A percentile compares a stretch with the other conserved stretches of the same genome.
phyloP scores from a whole-genome alignment of 2,797 vertebrate genomes.

The Esox lucius region DNA sequence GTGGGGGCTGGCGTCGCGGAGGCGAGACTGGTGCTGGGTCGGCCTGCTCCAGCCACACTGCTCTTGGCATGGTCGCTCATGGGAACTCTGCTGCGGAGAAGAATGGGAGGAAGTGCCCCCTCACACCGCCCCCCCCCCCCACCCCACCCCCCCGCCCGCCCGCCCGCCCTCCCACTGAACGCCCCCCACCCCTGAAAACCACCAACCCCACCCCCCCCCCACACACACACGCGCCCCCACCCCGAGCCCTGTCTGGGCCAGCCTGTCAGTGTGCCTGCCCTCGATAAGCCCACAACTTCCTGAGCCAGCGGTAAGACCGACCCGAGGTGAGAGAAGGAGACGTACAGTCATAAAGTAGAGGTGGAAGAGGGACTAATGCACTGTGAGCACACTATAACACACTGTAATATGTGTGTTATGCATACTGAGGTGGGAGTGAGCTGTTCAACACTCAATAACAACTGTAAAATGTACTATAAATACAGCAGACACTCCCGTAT shows the following conservation, averaged over 20 bases:
- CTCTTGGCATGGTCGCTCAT: conserved; percentile 88
- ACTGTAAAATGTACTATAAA: neutral
- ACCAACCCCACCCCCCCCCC: conserved; percentile 16
- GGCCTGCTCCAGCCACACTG: conserved; percentile 76
- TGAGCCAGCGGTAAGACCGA: conserved; percentile 68
- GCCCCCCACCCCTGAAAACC: neutral
- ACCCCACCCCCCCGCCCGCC: conserved; percentile 6
- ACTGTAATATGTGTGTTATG: neutral
- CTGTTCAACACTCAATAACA: neutral
- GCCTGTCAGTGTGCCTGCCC: conserved; percentile 81
- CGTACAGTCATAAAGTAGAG: neutral
- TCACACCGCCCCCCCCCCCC: conserved; percentile 55
- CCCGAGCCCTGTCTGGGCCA: conserved; percentile 70
- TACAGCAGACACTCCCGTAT: neutral
- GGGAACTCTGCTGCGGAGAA: conserved; percentile 90
- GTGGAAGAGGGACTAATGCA: neutral
- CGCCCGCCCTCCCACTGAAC: conserved; percentile 16
- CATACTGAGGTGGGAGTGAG: conserved; percentile 2
- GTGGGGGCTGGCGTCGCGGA: conserved; percentile 51
- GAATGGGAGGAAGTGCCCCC: conserved; percentile 98
- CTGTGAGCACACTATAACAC: neutral
- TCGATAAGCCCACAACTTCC: conserved; percentile 90
- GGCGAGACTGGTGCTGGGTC: conserved; percentile 66
- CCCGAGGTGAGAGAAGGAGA: neutral
- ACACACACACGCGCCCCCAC: conserved; percentile 14